Conservation (phyloP, 2,113 vertebrate species). For the Oxyura jamaicensis region DNA sequence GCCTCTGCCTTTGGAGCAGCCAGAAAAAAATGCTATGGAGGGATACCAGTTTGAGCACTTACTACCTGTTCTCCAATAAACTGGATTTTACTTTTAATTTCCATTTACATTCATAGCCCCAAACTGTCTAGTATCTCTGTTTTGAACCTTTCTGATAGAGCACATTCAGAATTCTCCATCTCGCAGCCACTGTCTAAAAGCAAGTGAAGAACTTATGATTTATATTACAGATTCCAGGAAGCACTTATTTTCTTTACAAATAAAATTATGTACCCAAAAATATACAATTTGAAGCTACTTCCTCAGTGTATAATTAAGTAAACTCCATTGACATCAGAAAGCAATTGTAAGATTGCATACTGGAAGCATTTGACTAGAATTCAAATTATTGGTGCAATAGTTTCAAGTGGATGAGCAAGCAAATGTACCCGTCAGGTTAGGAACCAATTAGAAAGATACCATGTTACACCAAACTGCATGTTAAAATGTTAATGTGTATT, state of each 20-base stretch:
- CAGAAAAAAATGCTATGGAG: background rate
- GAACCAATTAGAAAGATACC: background rate
- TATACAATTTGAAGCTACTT: background rate
- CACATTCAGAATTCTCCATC: background rate
- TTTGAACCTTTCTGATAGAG: background rate
- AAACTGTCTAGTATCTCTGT: background rate
- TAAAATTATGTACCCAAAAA: background rate
- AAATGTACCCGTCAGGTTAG: slow-evolving; percentile 1
- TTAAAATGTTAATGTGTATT: slow-evolving; percentile 41
- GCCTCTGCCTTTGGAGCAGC: background rate
- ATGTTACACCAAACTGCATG: background rate
- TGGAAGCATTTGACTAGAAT: background rate
- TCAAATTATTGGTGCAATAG: background rate
- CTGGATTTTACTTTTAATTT: background rate
- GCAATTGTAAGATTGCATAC: background rate
- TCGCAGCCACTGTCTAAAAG: background rate
- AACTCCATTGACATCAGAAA: slow-evolving; percentile 4
- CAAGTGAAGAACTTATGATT: background rate
- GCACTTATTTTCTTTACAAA: slow-evolving; percentile 11
- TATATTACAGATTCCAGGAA: background rate
- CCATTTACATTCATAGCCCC: background rate
- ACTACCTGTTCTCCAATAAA: background rate
- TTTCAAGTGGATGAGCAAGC: background rate
- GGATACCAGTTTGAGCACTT: background rate
- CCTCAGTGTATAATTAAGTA: background rate